Evolutionary conservation across 2,113 vertebrate genomes (phyloP), one percentile per base, ranked within the genome.

Genomic region (Platysternon megacephalum): DNA sequence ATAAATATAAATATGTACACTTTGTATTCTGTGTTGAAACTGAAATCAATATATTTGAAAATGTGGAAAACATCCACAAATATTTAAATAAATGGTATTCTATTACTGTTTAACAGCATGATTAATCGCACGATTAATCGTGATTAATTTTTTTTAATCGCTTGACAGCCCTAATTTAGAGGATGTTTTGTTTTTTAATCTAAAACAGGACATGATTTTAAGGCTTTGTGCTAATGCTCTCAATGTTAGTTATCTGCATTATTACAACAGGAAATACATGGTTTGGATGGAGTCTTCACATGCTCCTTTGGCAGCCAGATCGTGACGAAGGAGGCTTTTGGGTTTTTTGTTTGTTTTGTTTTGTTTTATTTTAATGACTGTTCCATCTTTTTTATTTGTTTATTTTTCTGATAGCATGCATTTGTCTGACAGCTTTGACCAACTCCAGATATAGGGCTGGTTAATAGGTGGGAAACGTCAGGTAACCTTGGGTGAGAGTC

Each of bases 401-500:
- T 68, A n/a, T 68, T 68, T 68, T 68, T 35, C 19, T 32, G 11
- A 32, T 46, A 42, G 8, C 28, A 51, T 65, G 14, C 29, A 48
- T 76, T 32, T 28, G 11, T 76, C 32, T 0, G 0, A n/a, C 29
- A 17, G 4, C 32, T 19, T 0, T 24, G 11, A 24, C 26, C 13
- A 11, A 26, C 84, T 89, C 28, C 16, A 49, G 39, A 8, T 86
- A 14, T 1, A 56, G 42, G 11, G 32, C 52, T 2, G 58, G 28
- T 4, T 82, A 11, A 19, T 46, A 44, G 32, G 28, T 1, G 39
- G n/a, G 61, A 84, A 52, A 55, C 1, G 3, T 0, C 11, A 58
- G n/a, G 68, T 58, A 58, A 44, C 42, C 78, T 56, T 6, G 3
- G 11, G 16, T 10, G 6, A 55, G 44, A 79, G 28, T 22, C 88